These are phyloP conservation scores for Pediacus dermestoides DNA, from an alignment of 2,888 invertebrate genomes.

Conservation along the genomic window DNA sequence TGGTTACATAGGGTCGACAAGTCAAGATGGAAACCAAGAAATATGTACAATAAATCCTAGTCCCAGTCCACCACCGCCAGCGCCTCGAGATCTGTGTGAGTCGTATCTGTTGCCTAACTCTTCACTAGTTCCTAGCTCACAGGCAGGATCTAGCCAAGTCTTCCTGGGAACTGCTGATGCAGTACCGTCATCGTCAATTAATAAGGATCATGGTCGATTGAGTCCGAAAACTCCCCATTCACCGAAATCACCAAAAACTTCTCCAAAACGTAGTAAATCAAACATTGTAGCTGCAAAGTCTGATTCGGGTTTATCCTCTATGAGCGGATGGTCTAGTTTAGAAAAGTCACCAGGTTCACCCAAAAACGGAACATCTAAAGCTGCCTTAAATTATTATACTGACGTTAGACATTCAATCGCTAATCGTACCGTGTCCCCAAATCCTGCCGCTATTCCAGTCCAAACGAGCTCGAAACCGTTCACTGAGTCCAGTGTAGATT, in stretches of 20 bases:
- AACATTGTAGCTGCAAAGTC: slow-evolving; percentile 75
- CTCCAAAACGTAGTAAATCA: slow-evolving; percentile 57
- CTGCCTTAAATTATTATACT: slow-evolving; percentile 29
- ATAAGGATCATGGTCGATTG: slow-evolving; percentile 51
- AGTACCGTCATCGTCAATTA: slow-evolving; percentile 44
- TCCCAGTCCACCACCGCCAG: slow-evolving; percentile 72
- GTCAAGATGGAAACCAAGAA: slow-evolving; percentile 14
- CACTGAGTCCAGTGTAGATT: slow-evolving; percentile 58
- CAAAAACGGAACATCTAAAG: slow-evolving; percentile 50
- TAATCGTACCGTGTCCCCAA: slow-evolving; percentile 23
- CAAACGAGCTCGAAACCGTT: slow-evolving; percentile 49
- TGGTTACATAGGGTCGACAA: slow-evolving; percentile 54
- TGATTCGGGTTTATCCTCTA: slow-evolving; percentile 81
- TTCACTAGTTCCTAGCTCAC: slow-evolving; percentile 27
- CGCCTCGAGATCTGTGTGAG: slow-evolving; percentile 64
- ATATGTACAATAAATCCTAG: slow-evolving; percentile 42
- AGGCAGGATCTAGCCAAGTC: slow-evolving; percentile 45
- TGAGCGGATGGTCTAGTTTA: slow-evolving; percentile 82
- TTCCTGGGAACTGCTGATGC: slow-evolving; percentile 48
- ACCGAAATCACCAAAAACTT: slow-evolving; percentile 68
- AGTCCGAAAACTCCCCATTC: slow-evolving; percentile 72
- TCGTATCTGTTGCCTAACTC: slow-evolving; percentile 45
- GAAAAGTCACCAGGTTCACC: slow-evolving; percentile 84
- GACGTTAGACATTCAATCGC: slow-evolving; percentile 3
- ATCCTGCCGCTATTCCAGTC: slow-evolving; percentile 10